Base-by-base conservation (phyloP, 2,888 invertebrate genomes). In the Troides aeacus region DNA sequence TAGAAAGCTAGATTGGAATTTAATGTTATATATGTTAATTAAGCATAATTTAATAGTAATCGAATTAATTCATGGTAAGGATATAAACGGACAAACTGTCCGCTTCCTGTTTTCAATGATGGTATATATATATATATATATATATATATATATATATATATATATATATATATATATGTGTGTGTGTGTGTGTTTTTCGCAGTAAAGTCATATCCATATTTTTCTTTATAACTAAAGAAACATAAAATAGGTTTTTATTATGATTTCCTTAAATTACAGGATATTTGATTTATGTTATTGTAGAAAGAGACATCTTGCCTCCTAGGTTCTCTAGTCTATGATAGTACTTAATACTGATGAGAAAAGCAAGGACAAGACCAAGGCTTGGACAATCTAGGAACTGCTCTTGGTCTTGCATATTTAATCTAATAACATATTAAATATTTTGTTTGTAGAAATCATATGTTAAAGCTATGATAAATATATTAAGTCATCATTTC, bases 1-100 rank as follows among this genome's bases (percentile, higher is more conserved):
- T 61, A 66, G 66, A 18, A 66, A 62, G 62, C 66, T 66, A 66
- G 66, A 21, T 21, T 61, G 58, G 23, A 36, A 61, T 53, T 53
- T 60, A 17, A 53, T 24, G 30, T 64, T 53, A 53, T 8, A 24
- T 12, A 30, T 23, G 36, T 39, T 23, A 39, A 23, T 24, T 30
- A 59, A n/a, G 58, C 42, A 39, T 64, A 56, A 59, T 65, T 21
- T 57, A 24, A n/a, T 10, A 64, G 39, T 53, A 24, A 64, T 61
- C 2, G 42, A 42, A 42, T 36, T 39, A 39, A n/a, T 61, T 61
- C 15, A 15, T 21, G 4, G 21, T 15, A 17, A 21, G 4, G 3
- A n/a, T 12, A 42, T 10, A 60, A n/a, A 53, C 24, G 30, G 60
- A 61, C 61, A 61, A n/a, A 18, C 53, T n/a, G 6, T 53, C n/a